Evolutionary conservation across 2,797 vertebrate species (phyloP), one percentile per base, ranked within the genome.

Genomic region (Pempheris klunzingeri): DNA sequence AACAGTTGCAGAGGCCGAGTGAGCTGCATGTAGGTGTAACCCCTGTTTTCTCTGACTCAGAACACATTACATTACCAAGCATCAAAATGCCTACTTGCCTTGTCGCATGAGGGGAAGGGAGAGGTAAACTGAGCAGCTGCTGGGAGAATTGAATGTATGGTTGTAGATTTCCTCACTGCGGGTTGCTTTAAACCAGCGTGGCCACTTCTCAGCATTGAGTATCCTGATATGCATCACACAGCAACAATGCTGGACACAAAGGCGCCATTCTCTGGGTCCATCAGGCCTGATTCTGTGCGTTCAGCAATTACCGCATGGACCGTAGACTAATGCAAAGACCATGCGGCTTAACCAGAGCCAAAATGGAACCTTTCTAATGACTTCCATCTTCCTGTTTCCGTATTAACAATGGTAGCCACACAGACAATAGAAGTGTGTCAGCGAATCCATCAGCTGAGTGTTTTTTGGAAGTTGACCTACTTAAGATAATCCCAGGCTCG

Each of bases 391-490:
- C 78, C 74, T 84, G 76, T 85, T 90, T 76, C 70, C 28, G 7
- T 53, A 54, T 76, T 32, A 83, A 89, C 80, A 88, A 55, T 74
- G 32, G 44, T 7, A 49, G 41, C 73, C 54, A 34, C 28, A 49
- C 77, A 65, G 47, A 87, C 83, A 84, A 84, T 71, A 32, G 66
- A 34, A 78, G 53, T 7, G 30, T 77, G 71, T 72, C 57, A 24
- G 50, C 18, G 26, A 58, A 71, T 80, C 61, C 52, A 69, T 66
- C 52, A 43, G 52, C 68, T 32, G 13, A 47, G 15, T 68, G n/a
- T 59, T 34, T 69, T 78, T 76, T 46, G 34, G 22, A 41, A 67
- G 83, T 77, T 86, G 86, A 84, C 86, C 81, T 63, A 85, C 74
- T 88, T 85, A 43, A 46, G 71, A 57, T 55, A 80, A 86, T 74